Conservation (phyloP, 2,797 vertebrate genomes). For the Hapalemur alaotrensis region DNA sequence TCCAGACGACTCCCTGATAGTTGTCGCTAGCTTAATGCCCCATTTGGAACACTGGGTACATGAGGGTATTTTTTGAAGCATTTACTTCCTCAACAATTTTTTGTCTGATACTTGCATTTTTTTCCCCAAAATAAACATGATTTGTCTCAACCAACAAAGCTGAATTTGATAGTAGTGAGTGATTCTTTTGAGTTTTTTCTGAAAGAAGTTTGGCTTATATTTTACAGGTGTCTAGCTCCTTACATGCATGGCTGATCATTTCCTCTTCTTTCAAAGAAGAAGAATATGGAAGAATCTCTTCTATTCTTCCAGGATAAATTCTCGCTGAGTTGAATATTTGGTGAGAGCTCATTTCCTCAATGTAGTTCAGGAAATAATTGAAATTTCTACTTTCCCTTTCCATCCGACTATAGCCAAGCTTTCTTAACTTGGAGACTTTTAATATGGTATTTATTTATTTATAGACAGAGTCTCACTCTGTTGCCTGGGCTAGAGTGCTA, state of each 20-base stretch:
- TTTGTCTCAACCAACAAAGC: slow-evolving; percentile 23
- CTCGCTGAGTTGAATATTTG: slow-evolving; percentile 36
- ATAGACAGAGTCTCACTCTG: too few species aligned
- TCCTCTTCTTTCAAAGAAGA: background rate
- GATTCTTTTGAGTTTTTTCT: slow-evolving; percentile 10
- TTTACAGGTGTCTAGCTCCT: background rate
- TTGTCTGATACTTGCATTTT: background rate
- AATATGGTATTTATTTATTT: background rate
- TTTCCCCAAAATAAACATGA: background rate
- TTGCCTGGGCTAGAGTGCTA: too few species aligned
- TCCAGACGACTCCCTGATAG: background rate
- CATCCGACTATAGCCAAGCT: background rate
- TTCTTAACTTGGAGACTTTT: slow-evolving; percentile 3
- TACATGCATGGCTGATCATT: background rate
- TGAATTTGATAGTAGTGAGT: background rate
- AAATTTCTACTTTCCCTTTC: background rate
- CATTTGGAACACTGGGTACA: background rate
- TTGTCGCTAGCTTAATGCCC: background rate
- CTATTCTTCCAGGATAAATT: slow-evolving; percentile 18
- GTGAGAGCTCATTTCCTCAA: slow-evolving; percentile 39
- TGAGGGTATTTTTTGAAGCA: background rate
- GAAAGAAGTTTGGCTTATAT: background rate
- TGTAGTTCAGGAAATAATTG: background rate
- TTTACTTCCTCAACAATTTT: background rate
- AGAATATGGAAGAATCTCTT: background rate